Evolutionary conservation across 2,113 vertebrate genomes (phyloP), one percentile per base, ranked within the genome.

Genomic region (Gasterosteus aculeatus): DNA sequence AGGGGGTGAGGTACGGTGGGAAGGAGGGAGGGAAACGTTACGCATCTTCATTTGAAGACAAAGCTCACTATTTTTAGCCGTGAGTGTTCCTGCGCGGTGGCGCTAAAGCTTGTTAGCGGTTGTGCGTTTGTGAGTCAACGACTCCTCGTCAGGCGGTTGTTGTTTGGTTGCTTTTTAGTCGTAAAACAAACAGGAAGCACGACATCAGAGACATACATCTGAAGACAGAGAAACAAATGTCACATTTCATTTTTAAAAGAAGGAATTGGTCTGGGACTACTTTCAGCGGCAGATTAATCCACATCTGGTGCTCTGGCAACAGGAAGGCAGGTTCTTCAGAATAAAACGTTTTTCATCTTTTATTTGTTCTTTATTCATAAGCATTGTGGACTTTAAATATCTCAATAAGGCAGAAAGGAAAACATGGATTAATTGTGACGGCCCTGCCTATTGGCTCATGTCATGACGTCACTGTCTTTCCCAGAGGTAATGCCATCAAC

Each of bases 51-150:
- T 72, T 18, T 35, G 77, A 74, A 83, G 71, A 81, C 77, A 82
- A 81, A 58, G 62, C 54, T 29, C 31, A 22, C 78, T 87, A 85
- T 88, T 88, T 85, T 84, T 88, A 84, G 80, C 54, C 26, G 9
- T 35, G 56, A 41, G 69, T 72, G 60, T 42, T 7, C 5, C 35
- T 38, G 35, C 35, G 35, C 35, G 6, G 35, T 7, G 35, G 35
- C 35, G 35, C 35, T 5, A 7, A 1, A 75, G 75, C 69, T 79
- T 64, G 64, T 35, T 73, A 38, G 5, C 6, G 69, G 60, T 72
- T 58, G 65, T 66, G 31, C 42, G 72, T 41, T 35, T 68, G 46
- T 35, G 65, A 51, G 72, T 53, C 64, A 72, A 58, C 63, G 33
- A 10, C 26, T 72, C 53, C 1, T 59, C 39, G 35, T n/a, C 14